These are phyloP conservation scores for Tachina lurida DNA, from an alignment of 2,888 invertebrate genomes.

Conservation along the genomic window DNA sequence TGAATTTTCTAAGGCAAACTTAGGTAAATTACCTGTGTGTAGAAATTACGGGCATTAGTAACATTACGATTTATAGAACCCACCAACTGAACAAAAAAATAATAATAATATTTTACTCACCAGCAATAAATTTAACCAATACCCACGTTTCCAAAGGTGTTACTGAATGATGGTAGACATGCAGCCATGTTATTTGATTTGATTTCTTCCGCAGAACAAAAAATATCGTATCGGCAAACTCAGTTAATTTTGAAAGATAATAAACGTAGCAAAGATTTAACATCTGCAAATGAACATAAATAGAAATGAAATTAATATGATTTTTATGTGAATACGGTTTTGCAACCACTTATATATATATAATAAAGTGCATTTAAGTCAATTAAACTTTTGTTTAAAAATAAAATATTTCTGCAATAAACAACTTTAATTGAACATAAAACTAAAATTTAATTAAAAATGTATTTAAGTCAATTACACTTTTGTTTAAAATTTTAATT, in stretches of 20 bases:
- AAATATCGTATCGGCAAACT: conserved; percentile 95
- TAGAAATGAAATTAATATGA: neutral
- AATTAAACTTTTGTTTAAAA: too few species aligned
- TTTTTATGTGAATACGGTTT: neutral
- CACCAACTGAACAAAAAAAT: neutral
- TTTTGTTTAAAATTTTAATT: too few species aligned
- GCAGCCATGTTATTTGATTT: conserved; percentile 93
- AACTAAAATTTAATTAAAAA: too few species aligned
- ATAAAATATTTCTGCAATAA: too few species aligned
- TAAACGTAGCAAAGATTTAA: conserved; percentile 89
- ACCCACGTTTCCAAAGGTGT: conserved; percentile 98
- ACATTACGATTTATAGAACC: too few species aligned
- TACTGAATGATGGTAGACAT: conserved; percentile 96
- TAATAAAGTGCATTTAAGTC: too few species aligned
- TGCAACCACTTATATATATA: too few species aligned
- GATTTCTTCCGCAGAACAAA: conserved; percentile 96
- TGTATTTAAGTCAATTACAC: too few species aligned
- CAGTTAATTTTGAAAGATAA: conserved; percentile 94
- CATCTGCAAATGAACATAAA: conserved; percentile 78
- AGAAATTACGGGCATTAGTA: too few species aligned
- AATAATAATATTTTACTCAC: conserved; percentile 78
- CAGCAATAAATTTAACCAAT: conserved; percentile 92
- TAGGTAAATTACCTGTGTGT: too few species aligned
- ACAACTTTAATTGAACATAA: too few species aligned
- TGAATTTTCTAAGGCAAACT: too few species aligned